phyloP scores from a whole-genome alignment of 2,113 vertebrate species.

The Trachemys scripta region DNA sequence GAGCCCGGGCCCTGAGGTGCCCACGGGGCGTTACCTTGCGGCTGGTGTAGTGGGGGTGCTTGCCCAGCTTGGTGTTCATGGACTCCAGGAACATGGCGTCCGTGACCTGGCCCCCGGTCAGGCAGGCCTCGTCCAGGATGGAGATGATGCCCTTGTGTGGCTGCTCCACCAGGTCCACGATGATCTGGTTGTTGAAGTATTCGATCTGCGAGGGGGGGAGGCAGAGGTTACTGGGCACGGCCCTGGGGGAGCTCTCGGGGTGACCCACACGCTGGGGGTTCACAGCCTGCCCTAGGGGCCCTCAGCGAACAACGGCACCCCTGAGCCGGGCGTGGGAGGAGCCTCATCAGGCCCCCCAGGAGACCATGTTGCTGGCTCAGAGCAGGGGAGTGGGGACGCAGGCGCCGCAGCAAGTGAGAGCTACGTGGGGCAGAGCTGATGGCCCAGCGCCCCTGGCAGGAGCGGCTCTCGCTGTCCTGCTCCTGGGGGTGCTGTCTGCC shows the following conservation, averaged over 20 bases:
- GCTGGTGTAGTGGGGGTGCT: slow-evolving; percentile 92
- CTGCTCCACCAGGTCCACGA: slow-evolving; percentile 93
- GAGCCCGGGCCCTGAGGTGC: too few relatives aligned
- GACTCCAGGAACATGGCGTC: slow-evolving; percentile 89
- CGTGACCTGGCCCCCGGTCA: slow-evolving; percentile 86
- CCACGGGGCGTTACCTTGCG: slow-evolving; percentile 83
- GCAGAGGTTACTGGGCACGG: too few relatives aligned
- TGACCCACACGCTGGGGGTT: fast-evolving
- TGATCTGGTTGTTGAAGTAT: slow-evolving; percentile 94
- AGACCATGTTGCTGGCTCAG: not conserved
- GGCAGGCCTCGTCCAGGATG: slow-evolving; percentile 92
- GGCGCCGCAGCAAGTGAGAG: too few relatives aligned
- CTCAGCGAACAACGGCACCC: not conserved
- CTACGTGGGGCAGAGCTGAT: not conserved
- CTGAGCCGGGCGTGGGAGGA: not conserved
- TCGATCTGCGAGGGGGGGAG: slow-evolving; percentile 82
- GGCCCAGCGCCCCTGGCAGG: not conserved
- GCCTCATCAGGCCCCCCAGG: not conserved
- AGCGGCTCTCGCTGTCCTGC: too few relatives aligned
- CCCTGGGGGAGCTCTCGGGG: too few relatives aligned
- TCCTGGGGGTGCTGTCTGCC: too few relatives aligned
- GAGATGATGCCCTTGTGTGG: slow-evolving; percentile 90
- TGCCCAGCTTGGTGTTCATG: slow-evolving; percentile 88
- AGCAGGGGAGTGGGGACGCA: not conserved
- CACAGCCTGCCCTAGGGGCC: not conserved